These are phyloP conservation scores for Pinna nobilis DNA, from an alignment of 1,140 invertebrate genomes.

Conservation along the genomic window DNA sequence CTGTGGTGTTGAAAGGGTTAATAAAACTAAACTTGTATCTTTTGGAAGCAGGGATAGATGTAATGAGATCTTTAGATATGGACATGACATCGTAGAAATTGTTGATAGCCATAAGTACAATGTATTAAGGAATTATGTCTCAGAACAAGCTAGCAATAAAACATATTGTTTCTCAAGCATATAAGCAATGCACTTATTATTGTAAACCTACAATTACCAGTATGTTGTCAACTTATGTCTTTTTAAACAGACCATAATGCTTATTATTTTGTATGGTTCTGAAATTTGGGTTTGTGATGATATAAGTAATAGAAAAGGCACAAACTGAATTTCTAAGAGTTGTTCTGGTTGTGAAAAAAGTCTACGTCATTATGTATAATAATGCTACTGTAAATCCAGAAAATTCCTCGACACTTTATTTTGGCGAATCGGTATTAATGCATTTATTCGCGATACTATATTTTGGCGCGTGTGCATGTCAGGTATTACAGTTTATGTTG, in stretches of 20 bases:
- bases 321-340: conserved; percentile 21
- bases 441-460: too few relatives aligned
- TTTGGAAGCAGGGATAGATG: not conserved
- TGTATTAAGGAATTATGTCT: not conserved
- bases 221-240: conserved; percentile 9
- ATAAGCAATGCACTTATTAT: not conserved
- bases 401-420: too few relatives aligned
- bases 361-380: conserved; percentile 6
- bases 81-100: not conserved
- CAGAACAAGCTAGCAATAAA: not conserved
- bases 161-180: not conserved
- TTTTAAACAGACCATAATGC: conserved; percentile 24
- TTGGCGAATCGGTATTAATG: too few relatives aligned
- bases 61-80: not conserved
- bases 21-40: not conserved
- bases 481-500: too few relatives aligned
- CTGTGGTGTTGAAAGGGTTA: too few relatives aligned
- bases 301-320: conserved; percentile 6
- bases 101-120: conserved; percentile 1
- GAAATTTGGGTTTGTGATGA: conserved; percentile 20
- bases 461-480: too few relatives aligned
- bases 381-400: too few relatives aligned
- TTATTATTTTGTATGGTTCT: conserved; percentile 34
- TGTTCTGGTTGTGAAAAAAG: conserved; percentile 21
- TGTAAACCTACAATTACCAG: not conserved